Evolutionary conservation across 1,140 invertebrate species (phyloP), one percentile per base, ranked within the genome.

Genomic region (Drosophila santomea): DNA sequence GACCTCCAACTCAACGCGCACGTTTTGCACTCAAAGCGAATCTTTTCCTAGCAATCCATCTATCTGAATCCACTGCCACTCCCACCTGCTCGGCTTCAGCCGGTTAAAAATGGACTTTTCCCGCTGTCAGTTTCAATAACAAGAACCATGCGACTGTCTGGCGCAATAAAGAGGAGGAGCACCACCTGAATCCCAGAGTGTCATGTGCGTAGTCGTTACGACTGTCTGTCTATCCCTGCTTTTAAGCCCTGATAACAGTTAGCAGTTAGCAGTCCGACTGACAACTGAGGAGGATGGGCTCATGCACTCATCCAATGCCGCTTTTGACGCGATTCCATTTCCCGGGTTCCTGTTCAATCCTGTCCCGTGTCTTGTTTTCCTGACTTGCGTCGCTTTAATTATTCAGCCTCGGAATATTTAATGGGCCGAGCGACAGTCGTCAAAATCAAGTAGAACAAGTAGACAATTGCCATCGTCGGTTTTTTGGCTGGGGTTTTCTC

Each of bases 111-210:
- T 63, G 52, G 61, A 72, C 52, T 61, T 51, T 41, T 39, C 32
- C 56, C n/a, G 48, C 81, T 88, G 83, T 79, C 83, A 86, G 55
- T 67, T 62, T 74, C 59, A 88, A 88, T 82, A 78, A 86, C 75
- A 55, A 14, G 57, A 86, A 60, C 47, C 48, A 68, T 47, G 20
- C 74, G 32, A 51, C 68, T 63, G 59, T 52, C 64, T 32, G 35
- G 25, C 8, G 39, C 17, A 39, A 44, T 23, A 44, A 60, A 60
- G 43, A 32, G 36, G 10, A 39, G 20, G 43, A 20, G 47, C n/a
- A 52, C 41, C 25, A 17, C 38, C 47, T 36, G 41, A 32, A 59
- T 39, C 64, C 36, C 48, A 45, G 72, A 67, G 77, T 80, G 38
- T 45, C 48, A 35, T 59, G 56, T 77, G 50, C 52, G 58, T 72